Evolutionary conservation across 2,797 vertebrate genomes (phyloP).

Genomic region (Podarcis siculus): DNA sequence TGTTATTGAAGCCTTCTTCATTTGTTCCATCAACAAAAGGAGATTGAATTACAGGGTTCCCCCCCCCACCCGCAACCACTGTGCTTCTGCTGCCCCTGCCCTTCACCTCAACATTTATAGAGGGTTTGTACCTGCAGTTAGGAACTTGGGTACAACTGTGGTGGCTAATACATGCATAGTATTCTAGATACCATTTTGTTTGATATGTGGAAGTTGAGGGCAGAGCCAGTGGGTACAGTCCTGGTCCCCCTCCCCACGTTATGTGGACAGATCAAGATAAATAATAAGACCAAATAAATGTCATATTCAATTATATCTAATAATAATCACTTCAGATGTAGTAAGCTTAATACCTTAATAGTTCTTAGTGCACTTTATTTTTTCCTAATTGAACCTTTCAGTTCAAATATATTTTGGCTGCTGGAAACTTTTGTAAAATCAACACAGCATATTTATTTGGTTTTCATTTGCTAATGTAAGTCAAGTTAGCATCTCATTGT

Average conservation of each 20-base stretch:
- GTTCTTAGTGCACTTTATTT: background rate
- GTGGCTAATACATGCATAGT: background rate
- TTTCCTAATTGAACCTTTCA: background rate
- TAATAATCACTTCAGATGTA: background rate
- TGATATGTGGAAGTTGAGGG: background rate
- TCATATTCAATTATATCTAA: background rate
- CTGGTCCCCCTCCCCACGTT: background rate
- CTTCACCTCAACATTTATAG: background rate
- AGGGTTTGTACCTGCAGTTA: background rate
- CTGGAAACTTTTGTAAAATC: no score
- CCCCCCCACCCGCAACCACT: background rate
- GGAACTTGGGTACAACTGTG: background rate
- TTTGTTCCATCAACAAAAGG: background rate
- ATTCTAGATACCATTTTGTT: background rate
- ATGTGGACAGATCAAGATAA: background rate
- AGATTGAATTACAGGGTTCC: background rate
- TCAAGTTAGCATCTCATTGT: background rate
- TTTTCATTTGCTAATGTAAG: background rate
- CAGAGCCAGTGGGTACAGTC: background rate
- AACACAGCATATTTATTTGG: background rate
- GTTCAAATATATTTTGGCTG: background rate
- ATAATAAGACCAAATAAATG: background rate
- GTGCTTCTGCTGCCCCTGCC: background rate
- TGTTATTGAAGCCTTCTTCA: background rate
- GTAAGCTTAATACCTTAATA: background rate